Percentiles rank a stretch among this genome's conserved stretches.
Evolutionary conservation across 2,113 vertebrate species (phyloP).

Genomic region (Neolamprologus ventralis): DNA sequence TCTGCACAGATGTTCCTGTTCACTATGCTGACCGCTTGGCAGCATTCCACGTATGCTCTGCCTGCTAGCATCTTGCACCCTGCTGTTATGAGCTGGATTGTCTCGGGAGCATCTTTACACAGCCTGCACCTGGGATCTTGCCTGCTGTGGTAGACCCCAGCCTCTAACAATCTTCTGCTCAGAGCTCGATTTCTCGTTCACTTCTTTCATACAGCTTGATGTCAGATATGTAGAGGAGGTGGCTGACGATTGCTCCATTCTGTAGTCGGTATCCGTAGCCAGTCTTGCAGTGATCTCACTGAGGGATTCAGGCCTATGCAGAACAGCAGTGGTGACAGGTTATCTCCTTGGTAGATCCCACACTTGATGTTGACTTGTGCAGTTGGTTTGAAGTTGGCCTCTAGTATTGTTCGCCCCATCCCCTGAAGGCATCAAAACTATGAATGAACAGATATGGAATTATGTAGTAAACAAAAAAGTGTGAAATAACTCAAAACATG

Average conservation of each 20-base stretch:
- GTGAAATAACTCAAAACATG: neutral
- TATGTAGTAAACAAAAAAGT: neutral
- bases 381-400: neutral
- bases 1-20: neutral
- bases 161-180: neutral
- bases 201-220: neutral
- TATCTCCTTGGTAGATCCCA: neutral
- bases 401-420: neutral
- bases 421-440: neutral
- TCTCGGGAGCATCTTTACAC: neutral
- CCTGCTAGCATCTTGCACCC: fast-evolving
- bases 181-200: neutral
- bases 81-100: neutral
- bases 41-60: neutral
- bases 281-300: neutral
- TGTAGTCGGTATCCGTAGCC: neutral
- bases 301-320: neutral
- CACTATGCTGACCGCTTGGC: neutral
- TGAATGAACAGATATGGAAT: neutral
- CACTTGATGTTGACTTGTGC: neutral
- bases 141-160: neutral
- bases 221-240: neutral
- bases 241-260: neutral
- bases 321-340: neutral
- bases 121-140: neutral